Evolutionary conservation across 37 sponge, comb jelly and placozoan species (phyloP).

Genomic region (Chondrosia reniformis): DNA sequence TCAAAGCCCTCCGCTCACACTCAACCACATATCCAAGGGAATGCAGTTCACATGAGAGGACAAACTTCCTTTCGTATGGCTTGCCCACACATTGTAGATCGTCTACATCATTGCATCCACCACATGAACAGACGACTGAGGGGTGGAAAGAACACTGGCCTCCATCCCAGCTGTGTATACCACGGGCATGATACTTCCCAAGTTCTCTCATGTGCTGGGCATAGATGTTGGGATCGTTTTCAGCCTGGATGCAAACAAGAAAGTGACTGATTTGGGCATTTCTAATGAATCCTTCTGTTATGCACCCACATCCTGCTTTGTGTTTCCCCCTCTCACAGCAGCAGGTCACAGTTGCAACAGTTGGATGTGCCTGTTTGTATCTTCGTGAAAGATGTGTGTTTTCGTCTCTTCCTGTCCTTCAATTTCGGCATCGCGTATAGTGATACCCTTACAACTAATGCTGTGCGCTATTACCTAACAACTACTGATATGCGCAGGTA

Average conservation of each 20-base stretch:
- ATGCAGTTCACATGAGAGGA: conserved; percentile 16
- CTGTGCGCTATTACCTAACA: too few species aligned
- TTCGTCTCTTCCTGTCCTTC: too few species aligned
- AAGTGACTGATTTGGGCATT: conserved; percentile 15
- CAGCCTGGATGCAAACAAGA: background rate
- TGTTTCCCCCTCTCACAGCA: conserved; percentile 16
- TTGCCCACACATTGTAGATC: conserved; percentile 21
- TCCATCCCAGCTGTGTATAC: conserved; percentile 25
- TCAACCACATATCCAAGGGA: conserved; percentile 26
- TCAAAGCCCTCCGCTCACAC: background rate
- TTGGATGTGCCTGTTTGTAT: background rate
- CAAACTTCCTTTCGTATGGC: conserved; percentile 5
- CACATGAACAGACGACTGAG: conserved; percentile 5
- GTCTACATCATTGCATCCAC: background rate
- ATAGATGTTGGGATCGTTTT: background rate
- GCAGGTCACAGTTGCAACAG: background rate
- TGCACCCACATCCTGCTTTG: conserved; percentile 28
- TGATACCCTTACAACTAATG: too few species aligned
- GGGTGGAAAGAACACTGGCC: conserved; percentile 34
- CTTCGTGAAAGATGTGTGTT: too few species aligned
- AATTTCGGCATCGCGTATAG: too few species aligned
- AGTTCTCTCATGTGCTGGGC: background rate
- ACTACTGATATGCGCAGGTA: too few species aligned
- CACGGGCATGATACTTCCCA: conserved; percentile 31
- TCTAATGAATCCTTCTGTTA: conserved; percentile 15